Evolutionary conservation across 2,797 vertebrate species (phyloP).

Genomic region (Vultur gryphus): DNA sequence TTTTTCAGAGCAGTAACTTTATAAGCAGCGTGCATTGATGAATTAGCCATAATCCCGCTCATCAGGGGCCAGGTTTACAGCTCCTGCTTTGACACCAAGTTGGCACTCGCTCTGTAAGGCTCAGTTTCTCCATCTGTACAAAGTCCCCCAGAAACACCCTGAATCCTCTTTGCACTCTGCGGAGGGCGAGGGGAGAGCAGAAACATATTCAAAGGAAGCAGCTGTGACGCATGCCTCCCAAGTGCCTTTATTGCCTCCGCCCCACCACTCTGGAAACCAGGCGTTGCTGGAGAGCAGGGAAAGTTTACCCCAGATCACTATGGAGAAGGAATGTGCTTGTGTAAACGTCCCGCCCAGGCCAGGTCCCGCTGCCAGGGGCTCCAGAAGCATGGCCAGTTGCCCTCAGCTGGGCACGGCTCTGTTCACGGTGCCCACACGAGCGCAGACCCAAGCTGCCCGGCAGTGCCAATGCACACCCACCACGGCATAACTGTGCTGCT

Average conservation of each 20-base stretch:
- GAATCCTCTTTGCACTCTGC: neutral
- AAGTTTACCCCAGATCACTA: slow-evolving; percentile 2
- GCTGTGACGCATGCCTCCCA: neutral
- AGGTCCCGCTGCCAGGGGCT: neutral
- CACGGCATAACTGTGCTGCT: rapidly evolving
- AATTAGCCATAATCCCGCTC: neutral
- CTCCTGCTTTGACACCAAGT: neutral
- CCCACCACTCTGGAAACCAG: neutral
- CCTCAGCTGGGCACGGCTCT: neutral
- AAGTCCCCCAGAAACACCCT: neutral
- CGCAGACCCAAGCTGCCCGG: rapidly evolving
- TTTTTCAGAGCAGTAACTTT: neutral
- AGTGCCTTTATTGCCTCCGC: neutral
- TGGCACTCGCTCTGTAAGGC: rapidly evolving
- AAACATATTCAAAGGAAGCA: neutral
- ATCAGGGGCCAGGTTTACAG: neutral
- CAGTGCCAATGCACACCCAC: rapidly evolving
- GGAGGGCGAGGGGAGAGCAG: neutral
- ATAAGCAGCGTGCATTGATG: rapidly evolving
- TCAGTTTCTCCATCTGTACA: neutral
- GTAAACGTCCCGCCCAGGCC: neutral
- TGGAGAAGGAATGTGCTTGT: slow-evolving; percentile 48
- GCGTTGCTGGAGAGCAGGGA: neutral
- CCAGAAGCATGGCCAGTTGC: rapidly evolving
- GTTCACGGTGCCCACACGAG: rapidly evolving